Conservation (phyloP, 2,797 vertebrate species). For the Knipowitschia caucasica region DNA sequence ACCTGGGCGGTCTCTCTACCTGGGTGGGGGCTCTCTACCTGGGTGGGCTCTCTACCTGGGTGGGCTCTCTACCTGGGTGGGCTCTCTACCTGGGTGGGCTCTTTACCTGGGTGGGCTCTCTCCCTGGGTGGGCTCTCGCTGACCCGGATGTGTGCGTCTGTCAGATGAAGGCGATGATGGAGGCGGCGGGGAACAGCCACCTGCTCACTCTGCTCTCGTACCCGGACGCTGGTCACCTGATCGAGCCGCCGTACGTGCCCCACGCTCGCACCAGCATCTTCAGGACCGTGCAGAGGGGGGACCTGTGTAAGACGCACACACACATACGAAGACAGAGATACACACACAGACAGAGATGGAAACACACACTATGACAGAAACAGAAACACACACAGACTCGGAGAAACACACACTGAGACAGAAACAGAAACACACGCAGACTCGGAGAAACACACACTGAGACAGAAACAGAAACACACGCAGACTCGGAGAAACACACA, state of each 20-base stretch:
- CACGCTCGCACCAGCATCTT: conserved; percentile 35
- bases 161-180: conserved; percentile 58
- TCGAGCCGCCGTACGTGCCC: conserved; percentile 19
- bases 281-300: accelerated
- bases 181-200: conserved; percentile 41
- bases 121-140: too few relatives aligned
- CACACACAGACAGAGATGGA: too few relatives aligned
- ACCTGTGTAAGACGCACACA: conserved; percentile 6
- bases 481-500: too few relatives aligned
- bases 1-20: too few relatives aligned
- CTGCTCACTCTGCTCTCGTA: conserved; percentile 51
- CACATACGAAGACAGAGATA: background rate
- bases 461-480: background rate
- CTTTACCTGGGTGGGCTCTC: too few relatives aligned
- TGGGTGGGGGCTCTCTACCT: too few relatives aligned
- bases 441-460: background rate
- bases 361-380: too few relatives aligned
- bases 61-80: too few relatives aligned
- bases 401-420: background rate
- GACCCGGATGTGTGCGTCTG: too few relatives aligned
- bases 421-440: too few relatives aligned
- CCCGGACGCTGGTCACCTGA: conserved; percentile 52
- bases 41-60: too few relatives aligned
- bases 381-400: background rate
- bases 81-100: too few relatives aligned